phyloP scores from a whole-genome alignment of 2,113 vertebrate species.

The Callipepla squamata region DNA sequence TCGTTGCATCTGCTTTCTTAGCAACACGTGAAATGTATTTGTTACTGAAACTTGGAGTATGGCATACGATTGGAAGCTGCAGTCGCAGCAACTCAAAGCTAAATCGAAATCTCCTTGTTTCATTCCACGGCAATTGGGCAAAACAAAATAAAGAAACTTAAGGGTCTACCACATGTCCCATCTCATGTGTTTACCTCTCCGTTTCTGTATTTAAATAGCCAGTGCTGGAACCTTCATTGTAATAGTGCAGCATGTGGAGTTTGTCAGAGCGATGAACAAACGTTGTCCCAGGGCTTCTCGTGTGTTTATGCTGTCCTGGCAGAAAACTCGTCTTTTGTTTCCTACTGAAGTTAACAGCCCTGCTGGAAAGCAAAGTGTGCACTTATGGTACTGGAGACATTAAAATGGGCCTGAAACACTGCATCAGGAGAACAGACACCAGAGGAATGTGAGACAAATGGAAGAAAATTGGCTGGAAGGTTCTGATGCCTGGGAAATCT shows the following conservation, averaged over 20 bases:
- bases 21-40: not conserved
- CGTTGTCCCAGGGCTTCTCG: not conserved
- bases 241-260: not conserved
- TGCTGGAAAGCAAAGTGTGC: not conserved
- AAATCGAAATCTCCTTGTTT: not conserved
- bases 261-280: not conserved
- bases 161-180: not conserved
- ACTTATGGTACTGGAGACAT: not conserved
- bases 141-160: not conserved
- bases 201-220: not conserved
- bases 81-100: not conserved
- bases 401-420: not conserved
- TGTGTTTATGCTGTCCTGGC: not conserved
- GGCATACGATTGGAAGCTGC: rapidly evolving
- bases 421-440: not conserved
- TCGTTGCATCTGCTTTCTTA: not conserved
- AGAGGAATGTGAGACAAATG: constrained; percentile 58
- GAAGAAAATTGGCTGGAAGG: constrained; percentile 27
- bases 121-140: not conserved
- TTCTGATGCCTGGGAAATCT: constrained; percentile 54
- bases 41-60: not conserved
- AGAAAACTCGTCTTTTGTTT: not conserved
- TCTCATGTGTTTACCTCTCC: not conserved
- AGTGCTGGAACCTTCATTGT: not conserved
- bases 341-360: not conserved